phyloP scores from a whole-genome alignment of 2,888 invertebrate species.

The Quadroppia sp. region DNA sequence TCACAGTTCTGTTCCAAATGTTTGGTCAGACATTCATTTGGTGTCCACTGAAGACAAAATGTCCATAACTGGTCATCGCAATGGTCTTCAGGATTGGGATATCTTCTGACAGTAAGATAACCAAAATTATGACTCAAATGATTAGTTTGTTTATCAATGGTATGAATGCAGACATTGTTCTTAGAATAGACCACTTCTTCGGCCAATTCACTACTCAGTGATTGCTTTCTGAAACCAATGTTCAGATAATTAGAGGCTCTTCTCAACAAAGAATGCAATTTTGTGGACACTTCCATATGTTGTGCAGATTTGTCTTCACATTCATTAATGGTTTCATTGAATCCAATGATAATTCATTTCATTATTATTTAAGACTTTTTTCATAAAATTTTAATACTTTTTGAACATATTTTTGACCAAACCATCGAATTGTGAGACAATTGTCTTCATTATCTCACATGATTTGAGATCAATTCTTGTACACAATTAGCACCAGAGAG shows the following conservation, averaged over 20 bases:
- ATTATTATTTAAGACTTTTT: too few species aligned
- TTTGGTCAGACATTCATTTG: conserved; percentile 24
- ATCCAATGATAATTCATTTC: too few species aligned
- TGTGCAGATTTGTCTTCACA: not conserved
- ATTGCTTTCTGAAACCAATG: not conserved
- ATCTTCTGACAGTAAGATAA: conserved; percentile 60
- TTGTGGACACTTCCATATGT: conserved; percentile 13
- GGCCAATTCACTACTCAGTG: conserved; percentile 49
- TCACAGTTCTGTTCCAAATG: not conserved
- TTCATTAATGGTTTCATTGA: not conserved
- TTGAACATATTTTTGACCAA: too few species aligned
- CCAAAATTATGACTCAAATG: conserved; percentile 86
- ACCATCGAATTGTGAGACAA: too few species aligned
- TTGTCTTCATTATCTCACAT: too few species aligned
- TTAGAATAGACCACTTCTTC: conserved; percentile 63
- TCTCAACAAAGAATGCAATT: conserved; percentile 1
- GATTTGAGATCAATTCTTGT: too few species aligned
- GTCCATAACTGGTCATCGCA: not conserved
- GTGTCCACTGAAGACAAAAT: conserved; percentile 29
- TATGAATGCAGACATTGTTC: conserved; percentile 94
- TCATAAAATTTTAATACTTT: too few species aligned
- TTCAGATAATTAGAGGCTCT: conserved; percentile 13
- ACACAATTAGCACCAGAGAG: too few species aligned
- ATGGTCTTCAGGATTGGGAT: not conserved
- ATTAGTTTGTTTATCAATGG: conserved; percentile 56